phyloP scores from a whole-genome alignment of 1,140 invertebrate species.

The Schlechtendalia chinensis region DNA sequence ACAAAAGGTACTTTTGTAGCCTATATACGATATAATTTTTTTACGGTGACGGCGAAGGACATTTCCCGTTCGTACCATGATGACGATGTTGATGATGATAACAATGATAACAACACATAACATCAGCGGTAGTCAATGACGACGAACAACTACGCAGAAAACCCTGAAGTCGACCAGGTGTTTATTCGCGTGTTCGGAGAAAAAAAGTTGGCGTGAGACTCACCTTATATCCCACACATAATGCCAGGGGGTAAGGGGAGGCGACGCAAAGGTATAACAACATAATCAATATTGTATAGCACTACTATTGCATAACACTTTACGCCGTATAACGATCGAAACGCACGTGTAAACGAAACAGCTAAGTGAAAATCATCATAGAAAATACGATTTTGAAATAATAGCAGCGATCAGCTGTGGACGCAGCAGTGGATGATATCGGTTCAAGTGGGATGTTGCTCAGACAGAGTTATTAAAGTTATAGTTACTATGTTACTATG shows the following conservation, averaged over 20 bases:
- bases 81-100: not conserved
- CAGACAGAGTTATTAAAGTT: too few relatives aligned
- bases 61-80: slow-evolving; percentile 16
- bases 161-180: slow-evolving; percentile 18
- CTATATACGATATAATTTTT: not conserved
- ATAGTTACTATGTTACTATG: too few relatives aligned
- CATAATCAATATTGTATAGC: not conserved
- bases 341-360: not conserved
- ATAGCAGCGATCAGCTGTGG: too few relatives aligned
- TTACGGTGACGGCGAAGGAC: not conserved
- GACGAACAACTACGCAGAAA: not conserved
- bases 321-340: not conserved
- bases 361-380: too few relatives aligned
- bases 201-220: not conserved
- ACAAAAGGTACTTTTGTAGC: not conserved
- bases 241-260: too few relatives aligned
- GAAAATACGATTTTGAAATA: too few relatives aligned
- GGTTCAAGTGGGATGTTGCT: too few relatives aligned
- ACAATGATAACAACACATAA: slow-evolving; percentile 2
- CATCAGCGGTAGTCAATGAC: not conserved
- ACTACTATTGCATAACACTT: too few relatives aligned
- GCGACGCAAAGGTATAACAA: not conserved
- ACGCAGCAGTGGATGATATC: too few relatives aligned
- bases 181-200: not conserved
- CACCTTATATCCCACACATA: not conserved